Base-by-base conservation (phyloP, 2,113 vertebrate genomes). In the Cephalopterus ornatus region DNA sequence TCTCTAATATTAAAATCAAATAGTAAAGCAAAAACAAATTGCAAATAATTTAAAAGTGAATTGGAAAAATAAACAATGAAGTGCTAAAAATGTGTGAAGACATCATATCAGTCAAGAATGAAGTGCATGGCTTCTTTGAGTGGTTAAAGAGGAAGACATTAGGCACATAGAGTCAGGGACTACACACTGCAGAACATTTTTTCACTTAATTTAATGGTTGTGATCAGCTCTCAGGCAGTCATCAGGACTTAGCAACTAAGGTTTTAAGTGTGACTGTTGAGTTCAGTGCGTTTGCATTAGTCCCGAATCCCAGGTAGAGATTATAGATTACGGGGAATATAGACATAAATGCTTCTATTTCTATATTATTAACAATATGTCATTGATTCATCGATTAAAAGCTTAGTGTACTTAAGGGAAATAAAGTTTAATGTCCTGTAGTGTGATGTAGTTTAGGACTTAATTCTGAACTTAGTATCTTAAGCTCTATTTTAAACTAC, bases 101-200 rank as follows among this genome's bases (percentile, higher is more conserved):
- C 9, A 47, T 68, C 15, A 5, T 35, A 12, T 33, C 47, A 50
- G 42, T 65, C 16, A 86, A 73, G 41, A 85, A 73, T 56, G 7
- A 84, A 76, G 58, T 26, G 12, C 41, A 21, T 49, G 19, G 19
- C 37, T 92, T 49, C 23, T 78, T 58, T 19, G 23, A 67, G 24
- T 32, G 18, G 23, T 47, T 76, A 32, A 87, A 65, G 47, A 42
- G 30, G 26, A 80, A 37, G 15, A 33, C 8, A 26, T 14, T 39
- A 37, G 26, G 21, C 28, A 56, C 0, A 0, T n/a, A 22, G 35
- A 15, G 11, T 66, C 7, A 2, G n/a, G 41, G 27, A 30, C 44
- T 52, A 12, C n/a, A 49, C 5, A 39, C 5, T 24, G 9, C 24
- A 76, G 44, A 61, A 44, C 6, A 23, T 56, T 35, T 49, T 86